A percentile compares a stretch with the other conserved stretches of the same genome.
phyloP scores from a whole-genome alignment of 2,888 invertebrate species.

The Schizotus pectinicornis region DNA sequence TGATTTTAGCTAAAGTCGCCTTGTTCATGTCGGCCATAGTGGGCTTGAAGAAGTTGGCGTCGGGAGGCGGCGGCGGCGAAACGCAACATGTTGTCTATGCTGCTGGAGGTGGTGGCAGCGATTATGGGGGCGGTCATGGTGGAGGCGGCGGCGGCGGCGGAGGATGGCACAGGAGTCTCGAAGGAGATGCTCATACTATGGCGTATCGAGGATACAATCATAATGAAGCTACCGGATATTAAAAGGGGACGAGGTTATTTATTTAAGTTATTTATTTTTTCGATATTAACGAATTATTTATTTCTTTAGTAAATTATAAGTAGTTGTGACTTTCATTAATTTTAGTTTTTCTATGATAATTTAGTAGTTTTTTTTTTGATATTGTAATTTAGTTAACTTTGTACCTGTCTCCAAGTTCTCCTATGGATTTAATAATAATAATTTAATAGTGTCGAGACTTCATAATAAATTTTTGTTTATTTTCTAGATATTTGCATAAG shows the following conservation, averaged over 20 bases:
- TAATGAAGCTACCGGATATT: constrained; percentile 20
- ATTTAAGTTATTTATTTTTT: neutral
- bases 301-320: no score
- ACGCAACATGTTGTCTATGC: constrained; percentile 61
- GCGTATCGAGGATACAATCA: constrained; percentile 40
- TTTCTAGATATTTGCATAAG: no score
- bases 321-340: no score
- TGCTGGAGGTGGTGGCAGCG: constrained; percentile 55
- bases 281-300: neutral
- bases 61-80: constrained; percentile 60
- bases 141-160: constrained; percentile 52
- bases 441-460: no score
- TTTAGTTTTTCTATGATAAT: no score
- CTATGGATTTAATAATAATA: no score
- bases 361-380: no score
- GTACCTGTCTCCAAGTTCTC: no score
- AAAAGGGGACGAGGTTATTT: neutral
- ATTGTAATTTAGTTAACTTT: no score
- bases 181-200: constrained; percentile 33
- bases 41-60: constrained; percentile 68
- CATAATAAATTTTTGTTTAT: no score
- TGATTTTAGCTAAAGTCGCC: constrained; percentile 71
- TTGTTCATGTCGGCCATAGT: constrained; percentile 67
- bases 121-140: constrained; percentile 37
- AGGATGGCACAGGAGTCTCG: constrained; percentile 58